phyloP scores from a whole-genome alignment of 2,797 vertebrate genomes.

The Intellagama lesueurii region DNA sequence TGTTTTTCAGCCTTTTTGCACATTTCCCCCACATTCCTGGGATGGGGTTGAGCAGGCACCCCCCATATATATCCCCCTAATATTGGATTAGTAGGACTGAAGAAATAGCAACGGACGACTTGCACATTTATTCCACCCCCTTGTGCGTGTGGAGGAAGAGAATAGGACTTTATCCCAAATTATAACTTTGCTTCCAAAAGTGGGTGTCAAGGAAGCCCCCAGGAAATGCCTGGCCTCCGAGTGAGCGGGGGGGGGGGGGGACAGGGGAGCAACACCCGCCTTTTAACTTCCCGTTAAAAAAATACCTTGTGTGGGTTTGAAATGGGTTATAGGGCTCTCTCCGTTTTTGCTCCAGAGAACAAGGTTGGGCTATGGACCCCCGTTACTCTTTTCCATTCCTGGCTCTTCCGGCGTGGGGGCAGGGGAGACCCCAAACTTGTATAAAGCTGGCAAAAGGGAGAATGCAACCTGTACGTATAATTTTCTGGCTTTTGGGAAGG shows the following conservation, averaged over 20 bases:
- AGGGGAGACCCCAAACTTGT: no score
- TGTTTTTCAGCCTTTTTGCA: no score
- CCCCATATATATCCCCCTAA: not conserved
- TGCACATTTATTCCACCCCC: no score
- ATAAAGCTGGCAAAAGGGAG: not conserved
- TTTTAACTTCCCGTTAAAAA: no score
- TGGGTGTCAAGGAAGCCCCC: not conserved
- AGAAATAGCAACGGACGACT: no score
- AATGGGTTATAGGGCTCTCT: no score
- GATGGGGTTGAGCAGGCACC: not conserved
- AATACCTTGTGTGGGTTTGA: not conserved
- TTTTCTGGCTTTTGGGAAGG: not conserved
- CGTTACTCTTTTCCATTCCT: no score
- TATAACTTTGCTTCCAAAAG: not conserved
- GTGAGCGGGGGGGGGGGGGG: no score
- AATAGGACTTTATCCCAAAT: not conserved
- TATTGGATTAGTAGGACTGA: not conserved
- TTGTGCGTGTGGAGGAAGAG: accelerated
- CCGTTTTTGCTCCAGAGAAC: no score
- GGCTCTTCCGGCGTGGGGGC: no score
- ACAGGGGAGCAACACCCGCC: accelerated
- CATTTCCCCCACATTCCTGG: not conserved
- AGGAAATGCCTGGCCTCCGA: not conserved
- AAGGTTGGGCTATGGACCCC: no score
- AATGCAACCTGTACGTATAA: not conserved